Evolutionary conservation across 2,888 invertebrate species (phyloP).

Genomic region (Pyrochroa serraticornis): DNA sequence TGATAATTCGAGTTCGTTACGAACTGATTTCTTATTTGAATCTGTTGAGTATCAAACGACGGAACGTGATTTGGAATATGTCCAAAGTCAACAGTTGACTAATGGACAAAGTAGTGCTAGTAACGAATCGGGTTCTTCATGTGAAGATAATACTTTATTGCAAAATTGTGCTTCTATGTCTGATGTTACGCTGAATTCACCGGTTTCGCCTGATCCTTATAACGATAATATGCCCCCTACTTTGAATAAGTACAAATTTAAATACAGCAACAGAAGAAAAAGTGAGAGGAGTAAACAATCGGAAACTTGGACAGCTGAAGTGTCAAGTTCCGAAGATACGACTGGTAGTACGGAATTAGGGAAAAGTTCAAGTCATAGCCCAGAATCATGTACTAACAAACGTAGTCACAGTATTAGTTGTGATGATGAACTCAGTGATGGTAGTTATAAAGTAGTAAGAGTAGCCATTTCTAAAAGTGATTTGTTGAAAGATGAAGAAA

Average conservation of each 20-base stretch:
- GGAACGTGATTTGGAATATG: slow-evolving; percentile 48
- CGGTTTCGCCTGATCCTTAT: slow-evolving; percentile 53
- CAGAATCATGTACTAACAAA: slow-evolving; percentile 41
- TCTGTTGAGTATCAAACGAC: slow-evolving; percentile 52
- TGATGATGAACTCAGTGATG: slow-evolving; percentile 44
- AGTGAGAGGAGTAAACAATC: slow-evolving; percentile 43
- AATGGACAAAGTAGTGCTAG: slow-evolving; percentile 50
- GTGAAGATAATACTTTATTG: slow-evolving; percentile 54
- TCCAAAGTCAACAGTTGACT: slow-evolving; percentile 46
- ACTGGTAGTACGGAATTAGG: slow-evolving; percentile 49
- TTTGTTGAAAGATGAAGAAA: slow-evolving; percentile 44
- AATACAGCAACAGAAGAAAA: slow-evolving; percentile 57
- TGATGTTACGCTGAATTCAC: slow-evolving; percentile 57
- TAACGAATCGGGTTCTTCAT: slow-evolving; percentile 48
- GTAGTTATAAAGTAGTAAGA: slow-evolving; percentile 48
- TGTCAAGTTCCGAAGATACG: slow-evolving; percentile 55
- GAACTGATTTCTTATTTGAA: slow-evolving; percentile 55
- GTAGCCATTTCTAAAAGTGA: slow-evolving; percentile 49
- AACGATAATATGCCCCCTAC: slow-evolving; percentile 46
- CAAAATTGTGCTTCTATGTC: slow-evolving; percentile 56
- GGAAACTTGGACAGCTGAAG: slow-evolving; percentile 36
- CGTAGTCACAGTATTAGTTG: slow-evolving; percentile 36
- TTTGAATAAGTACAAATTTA: slow-evolving; percentile 56
- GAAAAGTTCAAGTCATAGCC: slow-evolving; percentile 41
- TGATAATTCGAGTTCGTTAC: slow-evolving; percentile 49